Evolutionary conservation across 2,797 vertebrate species (phyloP).

Genomic region (Streptopelia turtur): DNA sequence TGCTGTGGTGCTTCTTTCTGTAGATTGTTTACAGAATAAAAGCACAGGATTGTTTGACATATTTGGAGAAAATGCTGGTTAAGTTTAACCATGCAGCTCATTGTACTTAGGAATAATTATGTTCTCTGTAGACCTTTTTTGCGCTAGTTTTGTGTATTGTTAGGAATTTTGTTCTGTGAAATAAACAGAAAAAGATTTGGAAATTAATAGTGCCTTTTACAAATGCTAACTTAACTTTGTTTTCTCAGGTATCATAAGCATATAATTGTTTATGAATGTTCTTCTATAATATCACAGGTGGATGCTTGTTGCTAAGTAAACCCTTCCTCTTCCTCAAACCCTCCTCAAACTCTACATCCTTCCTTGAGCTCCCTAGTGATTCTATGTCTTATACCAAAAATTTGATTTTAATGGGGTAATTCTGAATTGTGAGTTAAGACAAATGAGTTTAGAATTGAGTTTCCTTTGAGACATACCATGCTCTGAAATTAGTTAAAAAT

Average conservation of each 20-base stretch:
- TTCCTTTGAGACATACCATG: background rate
- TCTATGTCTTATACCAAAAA: background rate
- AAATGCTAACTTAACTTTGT: background rate
- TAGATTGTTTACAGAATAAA: background rate
- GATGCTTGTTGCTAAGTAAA: background rate
- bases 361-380: background rate
- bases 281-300: background rate
- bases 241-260: background rate
- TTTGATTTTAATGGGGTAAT: background rate
- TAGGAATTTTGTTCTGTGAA: background rate
- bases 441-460: background rate
- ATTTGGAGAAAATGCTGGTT: background rate
- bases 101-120: background rate
- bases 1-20: background rate
- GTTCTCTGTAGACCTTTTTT: background rate
- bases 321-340: background rate
- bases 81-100: background rate
- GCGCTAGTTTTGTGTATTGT: background rate
- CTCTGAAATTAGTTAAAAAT: background rate
- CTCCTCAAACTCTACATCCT: background rate
- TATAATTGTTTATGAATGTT: background rate
- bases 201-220: background rate
- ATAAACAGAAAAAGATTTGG: fast-evolving
- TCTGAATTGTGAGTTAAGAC: background rate
- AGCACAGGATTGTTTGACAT: background rate